Evolutionary conservation across 2,113 vertebrate genomes (phyloP).

Genomic region (Chamaea fasciata): DNA sequence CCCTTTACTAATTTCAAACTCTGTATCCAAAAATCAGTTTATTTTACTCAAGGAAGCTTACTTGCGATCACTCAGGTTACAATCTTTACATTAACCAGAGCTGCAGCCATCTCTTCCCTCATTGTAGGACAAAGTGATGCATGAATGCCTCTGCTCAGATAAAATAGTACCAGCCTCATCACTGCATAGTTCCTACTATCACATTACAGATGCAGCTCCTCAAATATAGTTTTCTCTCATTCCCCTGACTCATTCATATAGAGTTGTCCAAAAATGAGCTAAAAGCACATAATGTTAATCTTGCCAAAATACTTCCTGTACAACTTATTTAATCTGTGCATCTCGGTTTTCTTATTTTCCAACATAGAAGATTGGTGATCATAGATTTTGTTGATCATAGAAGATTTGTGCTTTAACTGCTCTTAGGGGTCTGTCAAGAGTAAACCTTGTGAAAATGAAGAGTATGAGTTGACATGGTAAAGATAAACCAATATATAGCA

Average conservation of each 20-base stretch:
- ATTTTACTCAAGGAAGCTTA: background rate
- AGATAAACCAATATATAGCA: background rate
- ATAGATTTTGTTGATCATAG: background rate
- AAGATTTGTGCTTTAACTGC: background rate
- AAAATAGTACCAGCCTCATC: background rate
- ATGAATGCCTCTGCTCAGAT: background rate
- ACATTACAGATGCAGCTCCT: background rate
- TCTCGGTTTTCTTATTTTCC: background rate
- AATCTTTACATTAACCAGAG: background rate
- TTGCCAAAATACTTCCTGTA: background rate
- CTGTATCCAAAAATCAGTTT: background rate
- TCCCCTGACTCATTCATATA: background rate
- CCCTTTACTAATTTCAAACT: background rate
- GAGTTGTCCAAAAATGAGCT: background rate
- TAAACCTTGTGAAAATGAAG: background rate
- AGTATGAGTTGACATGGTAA: background rate
- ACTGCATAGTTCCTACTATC: background rate
- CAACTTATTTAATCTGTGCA: background rate
- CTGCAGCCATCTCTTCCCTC: background rate
- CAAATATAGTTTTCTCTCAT: background rate
- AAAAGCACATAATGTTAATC: background rate
- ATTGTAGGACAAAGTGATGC: background rate
- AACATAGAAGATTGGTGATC: background rate
- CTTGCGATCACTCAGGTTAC: background rate
- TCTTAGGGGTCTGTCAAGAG: background rate